phyloP scores from a whole-genome alignment of 2,113 vertebrate genomes.

The Calyptommatus sinebrachiatus region DNA sequence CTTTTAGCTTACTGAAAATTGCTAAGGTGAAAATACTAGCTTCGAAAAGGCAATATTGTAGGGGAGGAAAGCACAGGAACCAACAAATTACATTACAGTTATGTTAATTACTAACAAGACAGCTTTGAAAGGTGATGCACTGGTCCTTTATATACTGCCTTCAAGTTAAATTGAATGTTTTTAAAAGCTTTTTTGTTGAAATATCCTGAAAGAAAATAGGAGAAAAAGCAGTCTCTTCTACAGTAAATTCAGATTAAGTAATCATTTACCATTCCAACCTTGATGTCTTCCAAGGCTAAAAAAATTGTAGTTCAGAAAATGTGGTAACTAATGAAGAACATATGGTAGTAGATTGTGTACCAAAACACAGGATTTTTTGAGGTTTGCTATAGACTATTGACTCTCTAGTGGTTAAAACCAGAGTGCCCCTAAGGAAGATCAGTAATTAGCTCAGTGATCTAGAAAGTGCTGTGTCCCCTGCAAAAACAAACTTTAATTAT shows the following conservation, averaged over 20 bases:
- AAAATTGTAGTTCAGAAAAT: conserved; percentile 18
- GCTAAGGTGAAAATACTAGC: conserved; percentile 1
- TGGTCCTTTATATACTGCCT: neutral
- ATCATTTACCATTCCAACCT: conserved; percentile 9
- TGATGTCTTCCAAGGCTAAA: neutral
- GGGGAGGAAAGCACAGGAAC: neutral
- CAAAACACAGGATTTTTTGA: neutral
- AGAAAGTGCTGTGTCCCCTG: conserved; percentile 38
- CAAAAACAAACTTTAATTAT: conserved; percentile 29
- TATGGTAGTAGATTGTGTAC: conserved; percentile 7
- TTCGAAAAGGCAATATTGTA: conserved; percentile 8
- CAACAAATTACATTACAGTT: conserved; percentile 1
- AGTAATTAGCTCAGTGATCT: neutral
- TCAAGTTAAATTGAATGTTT: neutral
- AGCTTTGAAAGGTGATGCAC: neutral
- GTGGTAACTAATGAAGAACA: fast-evolving
- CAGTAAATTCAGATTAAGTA: conserved; percentile 1
- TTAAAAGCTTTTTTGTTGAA: conserved; percentile 1
- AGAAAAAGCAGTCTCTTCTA: neutral
- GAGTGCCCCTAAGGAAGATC: conserved; percentile 20
- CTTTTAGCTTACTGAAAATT: conserved; percentile 28
- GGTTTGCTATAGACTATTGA: neutral
- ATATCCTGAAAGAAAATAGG: neutral
- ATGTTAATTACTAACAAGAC: neutral
- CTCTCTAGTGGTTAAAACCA: conserved; percentile 16